phyloP scores from a whole-genome alignment of 2,113 vertebrate genomes.

The Dunckerocampus dactyliophorus region DNA sequence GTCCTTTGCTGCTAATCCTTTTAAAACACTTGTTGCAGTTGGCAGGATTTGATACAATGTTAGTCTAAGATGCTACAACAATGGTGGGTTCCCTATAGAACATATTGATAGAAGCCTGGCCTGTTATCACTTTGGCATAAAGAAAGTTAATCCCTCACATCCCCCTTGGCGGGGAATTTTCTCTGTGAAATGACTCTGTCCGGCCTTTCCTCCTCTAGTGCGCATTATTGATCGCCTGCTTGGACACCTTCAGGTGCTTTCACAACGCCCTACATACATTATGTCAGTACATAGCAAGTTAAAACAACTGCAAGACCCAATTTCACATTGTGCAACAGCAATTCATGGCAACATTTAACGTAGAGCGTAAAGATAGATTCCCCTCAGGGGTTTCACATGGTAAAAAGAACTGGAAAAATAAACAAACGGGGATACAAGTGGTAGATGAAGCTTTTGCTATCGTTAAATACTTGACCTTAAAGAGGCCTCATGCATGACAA shows the following conservation, averaged over 20 bases:
- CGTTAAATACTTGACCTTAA: too few relatives aligned
- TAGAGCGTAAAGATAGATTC: background rate
- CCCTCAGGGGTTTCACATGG: background rate
- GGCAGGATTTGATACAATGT: background rate
- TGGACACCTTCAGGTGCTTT: background rate
- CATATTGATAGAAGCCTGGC: background rate
- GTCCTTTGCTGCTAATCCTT: conserved; percentile 17
- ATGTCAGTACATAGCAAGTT: background rate
- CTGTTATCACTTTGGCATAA: background rate
- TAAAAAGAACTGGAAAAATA: too few relatives aligned
- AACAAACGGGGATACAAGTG: too few relatives aligned
- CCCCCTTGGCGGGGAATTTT: background rate
- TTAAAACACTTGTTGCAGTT: conserved; percentile 8
- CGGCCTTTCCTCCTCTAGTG: background rate
- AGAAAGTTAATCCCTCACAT: background rate
- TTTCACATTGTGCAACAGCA: background rate
- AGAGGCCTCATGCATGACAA: too few relatives aligned
- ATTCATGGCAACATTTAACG: too few relatives aligned
- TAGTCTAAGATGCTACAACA: background rate
- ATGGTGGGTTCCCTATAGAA: background rate
- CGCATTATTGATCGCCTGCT: background rate
- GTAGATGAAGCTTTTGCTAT: too few relatives aligned
- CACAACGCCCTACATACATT: background rate
- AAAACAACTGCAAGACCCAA: background rate
- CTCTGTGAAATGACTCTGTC: background rate